phyloP scores from a whole-genome alignment of 2,797 vertebrate genomes.

The Cuniculus paca region DNA sequence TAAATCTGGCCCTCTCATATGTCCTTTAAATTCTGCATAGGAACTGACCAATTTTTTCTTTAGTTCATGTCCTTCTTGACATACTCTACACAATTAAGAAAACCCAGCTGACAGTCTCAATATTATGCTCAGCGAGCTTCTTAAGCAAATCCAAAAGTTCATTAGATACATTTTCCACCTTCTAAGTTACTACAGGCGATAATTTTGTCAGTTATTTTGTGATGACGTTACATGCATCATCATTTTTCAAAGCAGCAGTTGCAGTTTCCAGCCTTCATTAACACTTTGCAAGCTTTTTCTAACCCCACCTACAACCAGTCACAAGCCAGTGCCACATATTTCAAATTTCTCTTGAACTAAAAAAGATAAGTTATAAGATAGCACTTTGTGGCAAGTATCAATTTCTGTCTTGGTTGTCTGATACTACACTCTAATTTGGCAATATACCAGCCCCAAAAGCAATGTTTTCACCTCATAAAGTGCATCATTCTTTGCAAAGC shows the following conservation, averaged over 20 bases:
- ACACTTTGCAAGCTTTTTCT: constrained; percentile 12
- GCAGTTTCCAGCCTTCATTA: background rate
- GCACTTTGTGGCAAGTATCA: background rate
- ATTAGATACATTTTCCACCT: constrained; percentile 56
- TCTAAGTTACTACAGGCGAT: constrained; percentile 50
- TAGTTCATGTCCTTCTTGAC: constrained; percentile 53
- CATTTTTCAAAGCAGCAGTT: constrained; percentile 40
- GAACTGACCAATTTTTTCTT: constrained; percentile 9
- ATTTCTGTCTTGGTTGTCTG: background rate
- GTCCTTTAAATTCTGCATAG: background rate
- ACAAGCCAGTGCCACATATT: background rate
- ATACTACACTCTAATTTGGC: background rate
- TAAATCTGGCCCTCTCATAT: background rate
- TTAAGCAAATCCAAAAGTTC: constrained; percentile 69
- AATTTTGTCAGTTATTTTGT: constrained; percentile 59
- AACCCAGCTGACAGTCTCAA: constrained; percentile 44
- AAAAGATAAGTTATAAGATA: background rate
- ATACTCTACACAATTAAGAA: constrained; percentile 57
- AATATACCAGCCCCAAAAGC: background rate
- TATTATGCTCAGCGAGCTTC: constrained; percentile 49
- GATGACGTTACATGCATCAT: constrained; percentile 27
- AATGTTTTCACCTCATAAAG: background rate
- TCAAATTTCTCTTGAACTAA: background rate
- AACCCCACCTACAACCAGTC: background rate
- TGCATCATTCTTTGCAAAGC: background rate